Base-by-base conservation (phyloP, 2,113 vertebrate genomes). In the Antechinus stuartii region DNA sequence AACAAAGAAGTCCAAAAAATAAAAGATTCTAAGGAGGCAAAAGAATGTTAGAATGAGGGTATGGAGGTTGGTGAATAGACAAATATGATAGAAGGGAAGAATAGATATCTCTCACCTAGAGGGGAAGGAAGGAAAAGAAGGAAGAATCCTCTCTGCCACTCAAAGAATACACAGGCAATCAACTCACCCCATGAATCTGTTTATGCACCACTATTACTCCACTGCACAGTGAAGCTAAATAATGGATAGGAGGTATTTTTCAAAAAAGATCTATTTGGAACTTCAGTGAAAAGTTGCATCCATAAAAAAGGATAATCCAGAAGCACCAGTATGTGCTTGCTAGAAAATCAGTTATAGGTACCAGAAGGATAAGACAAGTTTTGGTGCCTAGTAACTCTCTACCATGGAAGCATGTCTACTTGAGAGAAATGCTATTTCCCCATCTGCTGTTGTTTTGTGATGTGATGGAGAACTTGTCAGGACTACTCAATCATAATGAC, bases 191-290 rank as follows among this genome's bases (percentile, higher is more conserved):
- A 99, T 99, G 97, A 99, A 99, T 98, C 99, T 99, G 97, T 99
- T 99, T 99, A 99, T 99, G 95, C 99, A 99, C 99, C 99, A 99
- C 97, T 99, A 99, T 98, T 99, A 99, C 97, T 99, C 99, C 0
- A 99, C 98, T 99, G 99, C 94, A 99, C 98, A 35, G 99, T 99
- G 96, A 99, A 76, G 16, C 68, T 76, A 42, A 35, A 76, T 16
- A 42, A 22, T 42, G 35, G n/a, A 42, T 22, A n/a, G 68, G 35
- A n/a, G 1, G 12, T 76, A 76, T 35, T 76, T 35, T 35, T 12
- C 61, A 11, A 35, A 76, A 76, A 76, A 35, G 68, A 42, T 42
- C 16, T 16, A 42, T 76, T 8, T 76, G 35, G 68, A 42, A n/a
- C 16, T 30, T 68, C 30, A 35, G 35, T 68, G 61, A 68, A 68